phyloP scores from a whole-genome alignment of 2,888 invertebrate species.

The Cephus rjabovi region DNA sequence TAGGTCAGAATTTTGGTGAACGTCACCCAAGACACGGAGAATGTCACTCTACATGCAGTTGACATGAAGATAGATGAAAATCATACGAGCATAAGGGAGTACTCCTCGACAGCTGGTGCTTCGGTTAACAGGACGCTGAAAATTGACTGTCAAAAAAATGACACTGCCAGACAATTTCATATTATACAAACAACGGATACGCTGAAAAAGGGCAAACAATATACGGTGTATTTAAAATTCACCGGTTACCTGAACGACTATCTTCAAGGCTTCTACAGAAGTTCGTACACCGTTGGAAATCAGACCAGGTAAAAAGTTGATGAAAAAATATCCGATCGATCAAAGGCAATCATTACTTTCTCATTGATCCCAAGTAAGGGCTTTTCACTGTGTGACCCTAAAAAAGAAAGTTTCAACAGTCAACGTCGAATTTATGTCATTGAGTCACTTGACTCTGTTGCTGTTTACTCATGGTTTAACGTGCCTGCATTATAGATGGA shows the following conservation, averaged over 20 bases:
- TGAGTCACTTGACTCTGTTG: not conserved
- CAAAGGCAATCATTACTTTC: not conserved
- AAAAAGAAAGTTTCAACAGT: too few species aligned
- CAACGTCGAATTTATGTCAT: too few species aligned
- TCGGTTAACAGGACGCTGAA: slow-evolving; percentile 34
- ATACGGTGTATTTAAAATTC: slow-evolving; percentile 78
- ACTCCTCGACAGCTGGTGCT: slow-evolving; percentile 37
- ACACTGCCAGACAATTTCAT: slow-evolving; percentile 77
- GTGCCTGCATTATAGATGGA: slow-evolving; percentile 72
- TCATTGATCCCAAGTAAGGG: not conserved
- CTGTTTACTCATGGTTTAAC: not conserved
- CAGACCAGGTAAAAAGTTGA: slow-evolving; percentile 73
- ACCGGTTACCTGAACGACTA: slow-evolving; percentile 80
- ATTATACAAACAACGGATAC: slow-evolving; percentile 73
- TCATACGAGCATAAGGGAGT: slow-evolving; percentile 68
- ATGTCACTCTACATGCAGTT: slow-evolving; percentile 81
- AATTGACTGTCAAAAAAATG: slow-evolving; percentile 68
- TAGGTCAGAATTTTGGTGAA: slow-evolving; percentile 74
- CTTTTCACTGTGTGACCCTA: not conserved
- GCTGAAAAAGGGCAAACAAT: slow-evolving; percentile 73
- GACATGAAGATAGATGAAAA: slow-evolving; percentile 75
- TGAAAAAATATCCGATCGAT: not conserved
- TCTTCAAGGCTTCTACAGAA: slow-evolving; percentile 85
- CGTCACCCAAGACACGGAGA: slow-evolving; percentile 73
- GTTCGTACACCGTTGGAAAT: slow-evolving; percentile 79